A percentile compares a stretch with the other conserved stretches of the same genome.
These are phyloP conservation scores for Agrenia bidenticulata DNA, from an alignment of 2,888 invertebrate species.

Conservation along the genomic window DNA sequence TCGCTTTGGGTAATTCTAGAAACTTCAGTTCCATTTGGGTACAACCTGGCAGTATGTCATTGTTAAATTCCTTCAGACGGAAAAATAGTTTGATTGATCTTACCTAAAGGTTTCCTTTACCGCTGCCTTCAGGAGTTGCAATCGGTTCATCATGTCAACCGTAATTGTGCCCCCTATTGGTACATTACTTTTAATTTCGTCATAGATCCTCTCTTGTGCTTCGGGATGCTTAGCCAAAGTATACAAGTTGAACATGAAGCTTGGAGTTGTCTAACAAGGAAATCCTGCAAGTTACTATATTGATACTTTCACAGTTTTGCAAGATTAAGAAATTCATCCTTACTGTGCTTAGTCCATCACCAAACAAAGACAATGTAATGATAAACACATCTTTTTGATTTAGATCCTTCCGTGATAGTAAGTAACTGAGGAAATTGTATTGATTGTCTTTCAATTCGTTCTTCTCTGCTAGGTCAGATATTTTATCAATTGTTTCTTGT, in stretches of 20 bases:
- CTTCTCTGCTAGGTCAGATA: conserved; percentile 54
- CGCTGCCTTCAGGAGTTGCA: conserved; percentile 64
- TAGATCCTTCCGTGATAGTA: conserved; percentile 58
- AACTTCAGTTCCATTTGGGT: conserved; percentile 56
- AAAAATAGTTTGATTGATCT: neutral
- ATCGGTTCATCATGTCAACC: conserved; percentile 55
- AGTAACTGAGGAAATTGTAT: conserved; percentile 58
- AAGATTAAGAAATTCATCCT: no score
- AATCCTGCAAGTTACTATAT: no score
- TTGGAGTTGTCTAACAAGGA: conserved; percentile 61
- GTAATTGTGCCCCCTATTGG: conserved; percentile 55
- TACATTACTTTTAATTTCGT: conserved; percentile 56
- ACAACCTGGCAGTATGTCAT: conserved; percentile 51
- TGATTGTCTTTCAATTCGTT: conserved; percentile 54
- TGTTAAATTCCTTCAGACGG: neutral
- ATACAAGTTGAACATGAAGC: conserved; percentile 52
- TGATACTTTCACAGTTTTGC: no score
- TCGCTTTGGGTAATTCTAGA: conserved; percentile 59
- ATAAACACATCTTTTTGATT: conserved; percentile 58
- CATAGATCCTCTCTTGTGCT: conserved; percentile 50
- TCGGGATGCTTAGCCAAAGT: conserved; percentile 54
- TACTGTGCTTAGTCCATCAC: conserved; percentile 61
- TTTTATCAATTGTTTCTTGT: conserved; percentile 55
- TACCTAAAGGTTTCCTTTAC: conserved; percentile 65
- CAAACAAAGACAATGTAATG: conserved; percentile 60